Evolutionary conservation across 2,797 vertebrate genomes (phyloP).

Genomic region (Tokudaia tokunoshimensis): DNA sequence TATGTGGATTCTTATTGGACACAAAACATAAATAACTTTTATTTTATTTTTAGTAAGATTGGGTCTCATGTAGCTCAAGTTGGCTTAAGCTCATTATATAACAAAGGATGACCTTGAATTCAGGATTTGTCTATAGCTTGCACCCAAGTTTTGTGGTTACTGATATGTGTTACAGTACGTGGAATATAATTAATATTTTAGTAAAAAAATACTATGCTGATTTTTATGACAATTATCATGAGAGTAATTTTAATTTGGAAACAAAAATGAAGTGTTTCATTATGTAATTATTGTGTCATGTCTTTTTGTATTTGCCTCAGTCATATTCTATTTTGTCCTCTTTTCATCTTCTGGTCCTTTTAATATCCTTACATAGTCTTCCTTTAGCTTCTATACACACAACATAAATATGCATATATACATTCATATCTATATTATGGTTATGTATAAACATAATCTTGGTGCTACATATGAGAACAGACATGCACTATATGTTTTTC

Average conservation of each 20-base stretch:
- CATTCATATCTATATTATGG: not conserved
- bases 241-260: not conserved
- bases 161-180: not conserved
- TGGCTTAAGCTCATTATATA: not conserved
- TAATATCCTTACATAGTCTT: not conserved
- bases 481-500: not conserved
- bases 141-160: not conserved
- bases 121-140: not conserved
- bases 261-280: not conserved
- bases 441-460: not conserved
- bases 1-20: not conserved
- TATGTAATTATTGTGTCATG: not conserved
- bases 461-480: not conserved
- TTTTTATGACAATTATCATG: not conserved
- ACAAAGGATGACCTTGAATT: not conserved
- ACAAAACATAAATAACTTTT: not conserved
- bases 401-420: not conserved
- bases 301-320: not conserved
- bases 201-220: not conserved
- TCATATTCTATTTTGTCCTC: not conserved
- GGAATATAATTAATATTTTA: not conserved
- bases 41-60: not conserved
- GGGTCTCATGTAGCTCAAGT: no score
- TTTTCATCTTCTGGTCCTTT: not conserved
- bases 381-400: not conserved